Base-by-base conservation (phyloP, 1,140 invertebrate species). In the Drosophila pandora region DNA sequence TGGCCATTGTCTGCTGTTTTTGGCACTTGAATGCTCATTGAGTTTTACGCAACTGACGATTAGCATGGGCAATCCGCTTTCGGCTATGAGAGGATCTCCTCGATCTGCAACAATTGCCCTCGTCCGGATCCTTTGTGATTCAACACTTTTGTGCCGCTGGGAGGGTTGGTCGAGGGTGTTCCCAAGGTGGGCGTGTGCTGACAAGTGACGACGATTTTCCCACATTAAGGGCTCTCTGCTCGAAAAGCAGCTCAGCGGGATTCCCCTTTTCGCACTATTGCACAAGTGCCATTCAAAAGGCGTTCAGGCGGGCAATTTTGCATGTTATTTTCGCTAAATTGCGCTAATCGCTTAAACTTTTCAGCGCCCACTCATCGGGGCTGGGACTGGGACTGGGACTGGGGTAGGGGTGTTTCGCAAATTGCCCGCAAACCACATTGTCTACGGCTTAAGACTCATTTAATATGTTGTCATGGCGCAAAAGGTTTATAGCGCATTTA, bases 321-420 rank as follows among this genome's bases (percentile, higher is more conserved):
- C 79, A 77, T 88, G 79, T 87, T 87, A 88, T 88, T 79, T 83
- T 88, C 83, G 83, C 83, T 88, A 88, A 88, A 88, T 88, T 88
- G 83, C 83, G 67, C 83, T 88, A 88, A 88, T 88, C 83, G 71
- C 79, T 83, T 88, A 76, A 88, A 88, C 79, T 83, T 83, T 87
- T 82, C 64, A 82, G 54, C 63, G 56, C 45, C 30, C 50, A 39
- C 34, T 22, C 37, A 6, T 9, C 8, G 41, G 32, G 50, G 41
- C 30, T 53, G 67, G 17, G 17, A 17, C 17, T 17, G 67, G 17
- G 17, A 17, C 17, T 17, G 13, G 47, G 17, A 17, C 17, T 17
- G 41, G 39, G 50, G 41, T 30, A 48, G 67, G 21, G 21, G 41
- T 17, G 41, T n/a, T 37, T 37, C 1, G 50, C n/a, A 25, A 41